Evolutionary conservation across 2,888 invertebrate species (phyloP), one percentile per base, ranked within the genome.

Genomic region (Perdita meconis): DNA sequence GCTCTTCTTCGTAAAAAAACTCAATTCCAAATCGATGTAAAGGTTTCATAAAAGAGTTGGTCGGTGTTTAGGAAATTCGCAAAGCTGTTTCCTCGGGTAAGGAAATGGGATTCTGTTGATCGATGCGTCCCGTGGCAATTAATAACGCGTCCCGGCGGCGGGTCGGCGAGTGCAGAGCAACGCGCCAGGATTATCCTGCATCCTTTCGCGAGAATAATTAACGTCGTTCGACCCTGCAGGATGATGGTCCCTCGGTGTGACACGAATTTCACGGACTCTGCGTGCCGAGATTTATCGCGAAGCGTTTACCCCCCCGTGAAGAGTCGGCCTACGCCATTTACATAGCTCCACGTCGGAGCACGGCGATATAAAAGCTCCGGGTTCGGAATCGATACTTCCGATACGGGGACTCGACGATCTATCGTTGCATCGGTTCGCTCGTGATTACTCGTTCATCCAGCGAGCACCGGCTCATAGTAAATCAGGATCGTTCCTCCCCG

Each of bases 191-290:
- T 78, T 78, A 75, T 70, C 73, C 61, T 36, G 47, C 50, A 65
- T 74, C 80, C 71, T 77, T 77, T 66, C 69, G 61, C 57, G 56
- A 61, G 75, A 75, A 80, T 84, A 84, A 84, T 84, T 80, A 80
- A 78, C 73, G 68, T 66, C 70, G 66, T 71, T 74, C 64, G 22
- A 50, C 42, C 47, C 69, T 59, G 51, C 44, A 40, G 57, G 66
- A 68, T 60, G 61, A 72, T 63, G 72, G 82, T 80, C 78, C 69
- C 73, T 67, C 55, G 16, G 81, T 56, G 78, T 76, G 64, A 77
- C 64, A 26, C 65, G 59, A 74, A 80, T 78, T 78, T 75, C 74
- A 76, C 69, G 76, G 59, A 67, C 60, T 50, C 55, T 51, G 67
- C 71, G 42, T 51, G 42, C 73, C 16, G 73, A 70, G 78, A 83